Conservation (phyloP, 2,888 invertebrate genomes). For the Buathra laborator region DNA sequence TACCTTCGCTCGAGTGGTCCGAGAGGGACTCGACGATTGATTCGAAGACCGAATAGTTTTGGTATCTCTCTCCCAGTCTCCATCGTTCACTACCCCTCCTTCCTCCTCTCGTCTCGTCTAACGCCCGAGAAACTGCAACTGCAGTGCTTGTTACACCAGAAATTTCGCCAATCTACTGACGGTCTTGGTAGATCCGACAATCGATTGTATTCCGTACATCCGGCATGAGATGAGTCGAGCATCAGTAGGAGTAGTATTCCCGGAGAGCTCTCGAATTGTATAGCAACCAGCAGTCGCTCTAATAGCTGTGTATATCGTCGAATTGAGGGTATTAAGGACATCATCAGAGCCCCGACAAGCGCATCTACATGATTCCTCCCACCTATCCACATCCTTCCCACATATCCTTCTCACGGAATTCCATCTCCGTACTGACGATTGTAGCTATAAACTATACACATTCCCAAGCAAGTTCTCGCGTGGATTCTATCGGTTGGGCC, state of each 20-base stretch:
- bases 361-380: slow-evolving; percentile 17
- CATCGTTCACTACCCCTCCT: background rate
- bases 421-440: background rate
- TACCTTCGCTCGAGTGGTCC: slow-evolving; percentile 38
- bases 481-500: slow-evolving; percentile 21
- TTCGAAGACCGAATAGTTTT: slow-evolving; percentile 55
- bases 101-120: background rate
- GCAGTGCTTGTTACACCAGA: slow-evolving; percentile 24
- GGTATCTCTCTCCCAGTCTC: slow-evolving; percentile 7
- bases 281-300: background rate
- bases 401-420: slow-evolving; percentile 23
- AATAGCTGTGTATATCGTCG: background rate
- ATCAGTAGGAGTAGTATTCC: slow-evolving; percentile 35
- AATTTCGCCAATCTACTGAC: slow-evolving; percentile 56
- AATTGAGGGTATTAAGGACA: background rate
- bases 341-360: slow-evolving; percentile 11
- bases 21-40: slow-evolving; percentile 45
- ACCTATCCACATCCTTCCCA: slow-evolving; percentile 12
- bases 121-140: slow-evolving; percentile 28
- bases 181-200: slow-evolving; percentile 43
- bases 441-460: slow-evolving; percentile 32
- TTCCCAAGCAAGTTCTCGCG: slow-evolving; percentile 59
- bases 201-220: slow-evolving; percentile 51
- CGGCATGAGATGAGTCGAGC: slow-evolving; percentile 33
- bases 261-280: slow-evolving; percentile 28